A percentile compares a stretch with the other conserved stretches of the same genome.
These are phyloP conservation scores for Tachina grossa DNA, from an alignment of 2,888 invertebrate species.

Conservation along the genomic window DNA sequence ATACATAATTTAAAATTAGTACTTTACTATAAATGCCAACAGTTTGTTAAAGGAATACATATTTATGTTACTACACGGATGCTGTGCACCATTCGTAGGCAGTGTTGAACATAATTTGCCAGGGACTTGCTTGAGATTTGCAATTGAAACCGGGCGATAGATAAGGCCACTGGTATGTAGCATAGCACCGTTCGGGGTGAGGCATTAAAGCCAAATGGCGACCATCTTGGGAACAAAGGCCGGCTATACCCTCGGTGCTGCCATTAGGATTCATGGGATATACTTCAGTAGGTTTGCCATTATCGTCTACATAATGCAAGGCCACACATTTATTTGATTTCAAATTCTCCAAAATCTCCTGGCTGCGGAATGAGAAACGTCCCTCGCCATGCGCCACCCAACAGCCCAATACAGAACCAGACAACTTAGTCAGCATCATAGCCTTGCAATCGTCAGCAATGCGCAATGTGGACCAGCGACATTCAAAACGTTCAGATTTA, in stretches of 20 bases:
- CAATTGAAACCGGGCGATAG: conserved; percentile 83
- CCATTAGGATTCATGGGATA: conserved; percentile 99
- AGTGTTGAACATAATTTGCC: conserved; percentile 96
- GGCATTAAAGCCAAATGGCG: conserved; percentile 99
- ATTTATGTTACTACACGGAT: conserved; percentile 1
- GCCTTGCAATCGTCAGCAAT: conserved; percentile 86
- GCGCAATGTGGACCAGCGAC: conserved; percentile 90
- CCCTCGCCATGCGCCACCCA: conserved; percentile 99
- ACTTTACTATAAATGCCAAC: conserved; percentile 25
- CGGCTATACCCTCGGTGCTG: conserved; percentile 92
- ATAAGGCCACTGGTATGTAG: conserved; percentile 95
- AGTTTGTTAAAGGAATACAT: conserved; percentile 4
- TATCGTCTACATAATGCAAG: conserved; percentile 93
- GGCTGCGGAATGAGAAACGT: conserved; percentile 86
- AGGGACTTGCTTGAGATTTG: conserved; percentile 88
- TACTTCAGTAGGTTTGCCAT: conserved; percentile 87
- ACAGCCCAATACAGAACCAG: conserved; percentile 93
- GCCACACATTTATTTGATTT: conserved; percentile 87
- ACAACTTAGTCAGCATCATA: conserved; percentile 96
- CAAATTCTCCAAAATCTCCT: conserved; percentile 83
- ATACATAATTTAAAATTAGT: background rate
- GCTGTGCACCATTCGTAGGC: conserved; percentile 88
- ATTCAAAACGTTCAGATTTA: conserved; percentile 92
- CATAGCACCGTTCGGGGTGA: conserved; percentile 96
- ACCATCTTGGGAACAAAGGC: conserved; percentile 93